Evolutionary conservation across 2,888 invertebrate genomes (phyloP).

Genomic region (Philhelius pedissequus): DNA sequence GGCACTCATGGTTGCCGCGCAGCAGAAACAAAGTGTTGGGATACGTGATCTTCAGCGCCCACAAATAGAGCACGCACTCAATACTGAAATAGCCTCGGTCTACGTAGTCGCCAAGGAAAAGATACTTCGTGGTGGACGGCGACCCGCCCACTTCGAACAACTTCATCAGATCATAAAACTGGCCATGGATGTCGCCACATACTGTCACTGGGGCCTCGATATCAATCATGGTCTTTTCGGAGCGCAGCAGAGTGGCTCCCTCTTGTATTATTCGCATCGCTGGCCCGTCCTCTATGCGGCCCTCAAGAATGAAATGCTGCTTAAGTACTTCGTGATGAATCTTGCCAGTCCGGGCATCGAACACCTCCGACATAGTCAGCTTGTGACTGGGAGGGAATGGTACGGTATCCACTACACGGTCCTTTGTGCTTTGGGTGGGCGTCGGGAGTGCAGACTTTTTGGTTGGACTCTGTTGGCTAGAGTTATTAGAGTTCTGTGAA

Average conservation of each 20-base stretch:
- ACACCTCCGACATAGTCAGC: conserved; percentile 96
- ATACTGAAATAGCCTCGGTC: conserved; percentile 94
- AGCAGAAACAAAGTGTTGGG: conserved; percentile 98
- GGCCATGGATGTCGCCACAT: conserved; percentile 99
- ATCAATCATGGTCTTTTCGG: conserved; percentile 99
- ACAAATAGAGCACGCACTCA: conserved; percentile 98
- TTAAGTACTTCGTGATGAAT: conserved; percentile 97
- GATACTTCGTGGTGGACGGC: conserved; percentile 98
- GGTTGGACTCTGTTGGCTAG: conserved; percentile 65
- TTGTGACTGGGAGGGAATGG: conserved; percentile 99
- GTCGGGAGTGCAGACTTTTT: conserved; percentile 60
- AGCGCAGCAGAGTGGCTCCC: conserved; percentile 89
- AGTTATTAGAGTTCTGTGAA: conserved; percentile 57
- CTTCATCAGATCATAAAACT: conserved; percentile 99
- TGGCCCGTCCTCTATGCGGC: conserved; percentile 97
- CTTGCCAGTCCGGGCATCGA: conserved; percentile 94
- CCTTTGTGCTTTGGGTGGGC: conserved; percentile 70
- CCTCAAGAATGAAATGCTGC: conserved; percentile 98
- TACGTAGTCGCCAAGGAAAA: conserved; percentile 99
- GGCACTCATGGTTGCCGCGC: conserved; percentile 99
- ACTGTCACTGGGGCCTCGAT: conserved; percentile 99
- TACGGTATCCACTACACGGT: conserved; percentile 82
- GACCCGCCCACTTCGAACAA: conserved; percentile 98
- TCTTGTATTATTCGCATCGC: conserved; percentile 98
- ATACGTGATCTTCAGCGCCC: conserved; percentile 99